Base-by-base conservation (phyloP, 2,113 vertebrate species). In the Felis catus region DNA sequence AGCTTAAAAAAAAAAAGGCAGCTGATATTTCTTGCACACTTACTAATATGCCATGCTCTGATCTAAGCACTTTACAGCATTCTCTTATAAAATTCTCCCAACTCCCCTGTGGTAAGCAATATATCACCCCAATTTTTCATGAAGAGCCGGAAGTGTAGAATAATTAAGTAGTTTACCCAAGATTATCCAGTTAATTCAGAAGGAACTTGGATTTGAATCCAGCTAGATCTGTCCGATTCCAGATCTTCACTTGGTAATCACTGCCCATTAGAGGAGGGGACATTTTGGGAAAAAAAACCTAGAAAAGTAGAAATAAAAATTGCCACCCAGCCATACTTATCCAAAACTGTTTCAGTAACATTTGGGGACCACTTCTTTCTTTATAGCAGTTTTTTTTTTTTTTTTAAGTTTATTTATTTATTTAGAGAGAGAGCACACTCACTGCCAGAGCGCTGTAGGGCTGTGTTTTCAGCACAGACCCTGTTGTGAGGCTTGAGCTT, bases 121-220 rank as follows among this genome's bases (percentile, higher is more conserved):
- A 27, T 29, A 89, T 9, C 3, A 19, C 53, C 29, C 45, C 23
- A 76, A n/a, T 81, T 96, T 97, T 76, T 93, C 48, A 58, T 23
- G 65, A 93, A 45, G 31, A 96, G 81, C 93, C 31, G 58, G 45
- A 84, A 33, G 16, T 89, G 41, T 91, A 93, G 89, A 88, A 81
- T 89, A 91, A 94, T 41, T 83, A 58, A 71, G 15, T 89, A 14
- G 78, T 14, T 91, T 91, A 58, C 70, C 68, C 61, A 79, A 21
- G 48, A 90, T 91, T 58, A 70, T 36, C 51, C 25, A 33, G 25
- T 91, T 84, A 29, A 66, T 51, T 27, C 79, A 48, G 39, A n/a
- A 94, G 45, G 29, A 97, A 61, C 15, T 82, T 76, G 45, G 31
- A 65, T 92, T 86, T 92, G 89, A 97, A 89, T 92, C 27, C 58